Conservation (phyloP, 2,113 vertebrate species). For the Nycticebus coucang region DNA sequence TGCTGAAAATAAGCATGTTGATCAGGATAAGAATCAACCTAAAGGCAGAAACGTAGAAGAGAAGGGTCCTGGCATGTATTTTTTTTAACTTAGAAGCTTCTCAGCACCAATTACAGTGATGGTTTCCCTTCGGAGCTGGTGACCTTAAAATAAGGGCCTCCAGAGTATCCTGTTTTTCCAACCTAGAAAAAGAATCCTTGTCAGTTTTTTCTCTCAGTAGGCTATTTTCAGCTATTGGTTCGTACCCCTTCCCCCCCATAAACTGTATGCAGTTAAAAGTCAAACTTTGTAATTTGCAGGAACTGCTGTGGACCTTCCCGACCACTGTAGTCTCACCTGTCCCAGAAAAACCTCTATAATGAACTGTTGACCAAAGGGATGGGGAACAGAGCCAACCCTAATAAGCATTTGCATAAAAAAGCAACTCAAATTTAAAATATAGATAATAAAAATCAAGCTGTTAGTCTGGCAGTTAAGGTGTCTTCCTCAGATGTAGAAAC, state of each 20-base stretch:
- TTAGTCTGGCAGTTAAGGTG: not conserved
- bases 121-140: not conserved
- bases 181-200: constrained; percentile 41
- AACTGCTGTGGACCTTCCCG: not conserved
- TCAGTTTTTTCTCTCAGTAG: not conserved
- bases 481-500: not conserved
- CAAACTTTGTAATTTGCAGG: not conserved
- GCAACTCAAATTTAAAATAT: not conserved
- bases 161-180: constrained; percentile 39
- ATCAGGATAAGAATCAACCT: not conserved
- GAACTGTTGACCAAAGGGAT: not conserved
- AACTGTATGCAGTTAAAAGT: not conserved
- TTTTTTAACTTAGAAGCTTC: constrained; percentile 37
- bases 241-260: not conserved
- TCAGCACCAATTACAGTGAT: constrained; percentile 53
- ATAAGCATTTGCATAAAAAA: not conserved
- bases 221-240: constrained; percentile 57
- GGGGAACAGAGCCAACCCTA: not conserved
- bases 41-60: not conserved
- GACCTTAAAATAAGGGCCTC: constrained; percentile 61
- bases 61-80: not conserved
- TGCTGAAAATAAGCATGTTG: constrained; percentile 50
- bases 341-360: not conserved
- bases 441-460: not conserved
- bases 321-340: not conserved